These are phyloP conservation scores for Sarcophaga variegata DNA, from an alignment of 2,888 invertebrate species.

Conservation along the genomic window DNA sequence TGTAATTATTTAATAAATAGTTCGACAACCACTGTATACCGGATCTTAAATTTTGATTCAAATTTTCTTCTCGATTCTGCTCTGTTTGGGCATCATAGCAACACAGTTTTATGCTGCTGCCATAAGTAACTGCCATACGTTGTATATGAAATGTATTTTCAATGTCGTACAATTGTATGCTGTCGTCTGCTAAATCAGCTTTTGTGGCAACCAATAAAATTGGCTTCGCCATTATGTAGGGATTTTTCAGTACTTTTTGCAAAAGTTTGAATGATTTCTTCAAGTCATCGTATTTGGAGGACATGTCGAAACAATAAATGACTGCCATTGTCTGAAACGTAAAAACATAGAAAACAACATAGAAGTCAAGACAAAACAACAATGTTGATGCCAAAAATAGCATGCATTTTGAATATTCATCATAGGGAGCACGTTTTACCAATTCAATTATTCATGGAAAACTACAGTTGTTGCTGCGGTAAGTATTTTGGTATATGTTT, in stretches of 20 bases:
- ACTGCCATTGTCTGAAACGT: conserved; percentile 73
- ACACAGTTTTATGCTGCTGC: conserved; percentile 73
- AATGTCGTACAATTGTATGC: conserved; percentile 78
- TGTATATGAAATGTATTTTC: conserved; percentile 77
- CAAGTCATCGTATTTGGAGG: conserved; percentile 71
- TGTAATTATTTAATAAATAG: conserved; percentile 70
- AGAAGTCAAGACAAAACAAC: not conserved
- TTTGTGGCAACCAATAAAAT: conserved; percentile 77
- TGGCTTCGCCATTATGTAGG: conserved; percentile 76
- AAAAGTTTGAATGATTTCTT: conserved; percentile 73
- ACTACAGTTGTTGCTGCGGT: no score
- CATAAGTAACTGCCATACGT: conserved; percentile 72
- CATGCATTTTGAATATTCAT: no score
- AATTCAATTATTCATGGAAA: no score
- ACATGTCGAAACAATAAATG: conserved; percentile 78
- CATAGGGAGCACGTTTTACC: no score
- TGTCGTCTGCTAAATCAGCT: conserved; percentile 73
- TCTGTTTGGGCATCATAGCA: conserved; percentile 64
- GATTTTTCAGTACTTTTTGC: conserved; percentile 73
- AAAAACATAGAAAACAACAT: not conserved
- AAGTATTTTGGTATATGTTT: no score
- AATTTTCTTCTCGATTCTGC: not conserved
- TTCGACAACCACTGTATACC: conserved; percentile 73
- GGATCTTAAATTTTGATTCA: conserved; percentile 41
- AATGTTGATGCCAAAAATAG: not conserved